These are phyloP conservation scores for Acrocyrtus sp. DNA, from an alignment of 2,888 invertebrate genomes.

Conservation along the genomic window DNA sequence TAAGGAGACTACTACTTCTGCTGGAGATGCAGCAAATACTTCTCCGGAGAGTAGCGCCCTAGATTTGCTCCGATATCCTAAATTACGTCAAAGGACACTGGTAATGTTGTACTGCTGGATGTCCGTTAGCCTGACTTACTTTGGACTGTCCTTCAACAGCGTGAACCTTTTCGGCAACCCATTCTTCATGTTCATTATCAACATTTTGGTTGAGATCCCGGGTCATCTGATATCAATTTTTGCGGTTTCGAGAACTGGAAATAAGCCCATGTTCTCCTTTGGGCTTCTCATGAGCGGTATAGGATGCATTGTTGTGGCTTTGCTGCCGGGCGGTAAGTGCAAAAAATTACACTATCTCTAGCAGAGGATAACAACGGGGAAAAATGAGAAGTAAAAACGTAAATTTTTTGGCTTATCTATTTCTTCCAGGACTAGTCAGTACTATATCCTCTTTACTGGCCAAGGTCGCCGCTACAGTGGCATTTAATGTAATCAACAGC, in stretches of 20 bases:
- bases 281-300: slow-evolving; percentile 1
- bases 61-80: slow-evolving; percentile 12
- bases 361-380: too few species aligned
- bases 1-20: too few species aligned
- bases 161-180: slow-evolving; percentile 23
- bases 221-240: slow-evolving; percentile 11
- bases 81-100: slow-evolving; percentile 9
- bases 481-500: slow-evolving; percentile 68
- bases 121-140: slow-evolving; percentile 19
- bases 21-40: too few species aligned
- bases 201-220: slow-evolving; percentile 15
- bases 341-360: too few species aligned
- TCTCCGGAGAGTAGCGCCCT: neutral
- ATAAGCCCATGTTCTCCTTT: neutral
- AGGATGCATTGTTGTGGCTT: neutral
- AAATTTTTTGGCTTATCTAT: too few species aligned
- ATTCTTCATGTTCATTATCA: slow-evolving; percentile 15
- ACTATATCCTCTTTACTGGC: slow-evolving; percentile 28
- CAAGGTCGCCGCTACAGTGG: slow-evolving; percentile 65
- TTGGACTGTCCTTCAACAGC: slow-evolving; percentile 31
- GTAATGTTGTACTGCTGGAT: slow-evolving; percentile 23
- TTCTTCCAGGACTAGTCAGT: neutral
- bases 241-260: neutral
- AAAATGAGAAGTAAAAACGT: too few species aligned
- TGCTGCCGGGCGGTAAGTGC: neutral